Evolutionary conservation across 2,888 invertebrate species (phyloP), one percentile per base, ranked within the genome.

Genomic region (Tinea semifulvella): DNA sequence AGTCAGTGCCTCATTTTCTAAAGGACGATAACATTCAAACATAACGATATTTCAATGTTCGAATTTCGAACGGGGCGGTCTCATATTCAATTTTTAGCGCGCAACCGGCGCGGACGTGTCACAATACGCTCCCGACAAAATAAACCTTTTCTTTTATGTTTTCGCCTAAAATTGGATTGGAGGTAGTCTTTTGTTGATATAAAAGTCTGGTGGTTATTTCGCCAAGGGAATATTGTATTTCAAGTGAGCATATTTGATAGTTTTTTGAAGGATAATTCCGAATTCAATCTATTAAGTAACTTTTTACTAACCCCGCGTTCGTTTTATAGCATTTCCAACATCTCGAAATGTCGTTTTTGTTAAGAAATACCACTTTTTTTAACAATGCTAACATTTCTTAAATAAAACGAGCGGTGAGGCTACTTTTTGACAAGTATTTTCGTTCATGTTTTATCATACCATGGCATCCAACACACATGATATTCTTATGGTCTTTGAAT

Each of bases 81-180:
- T 40, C 40, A 40, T 40, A 22, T 22, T 22, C 40, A 40, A 40
- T 40, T n/a, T n/a, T 40, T 40, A 40, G 40, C 40, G 40, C 40
- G 3, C 40, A 18, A 20, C 17, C n/a, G 17, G 40, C n/a, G 22
- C 22, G 22, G 40, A 22, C 40, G 40, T 14, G 40, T 40, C 40
- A 40, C 40, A 40, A 40, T 40, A 18, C 40, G 22, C 40, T 22
- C 22, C 22, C 40, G n/a, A 40, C 40, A 40, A 22, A 22, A 40
- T 40, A 40, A 40, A 40, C 40, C 40, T 40, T 22, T 40, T 22
- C 40, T 40, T 40, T 40, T 40, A 40, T 40, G 40, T 40, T 40
- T 20, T 22, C 40, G 40, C 40, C 40, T 40, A 40, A 40, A 40
- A 40, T 40, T 40, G 40, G 40, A 40, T 40, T 40, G 40, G n/a